A percentile compares a stretch with the other conserved stretches of the same genome.
These are phyloP conservation scores for Epinotia demarniana DNA, from an alignment of 2,888 invertebrate genomes.

Conservation along the genomic window DNA sequence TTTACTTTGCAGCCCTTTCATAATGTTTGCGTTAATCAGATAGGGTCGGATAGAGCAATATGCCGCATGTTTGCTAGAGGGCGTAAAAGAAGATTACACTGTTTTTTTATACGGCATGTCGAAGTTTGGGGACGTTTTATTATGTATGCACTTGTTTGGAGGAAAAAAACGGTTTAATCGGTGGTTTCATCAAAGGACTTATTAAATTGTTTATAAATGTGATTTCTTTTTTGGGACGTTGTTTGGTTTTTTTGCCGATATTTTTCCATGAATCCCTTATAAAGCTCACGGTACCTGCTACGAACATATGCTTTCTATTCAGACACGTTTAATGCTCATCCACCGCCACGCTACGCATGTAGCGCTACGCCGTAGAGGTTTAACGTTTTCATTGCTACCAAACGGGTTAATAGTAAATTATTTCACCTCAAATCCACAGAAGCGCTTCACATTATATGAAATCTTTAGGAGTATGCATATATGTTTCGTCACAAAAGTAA, in stretches of 20 bases:
- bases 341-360: too few relatives aligned
- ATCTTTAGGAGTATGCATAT: too few relatives aligned
- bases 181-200: neutral
- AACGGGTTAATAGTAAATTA: too few relatives aligned
- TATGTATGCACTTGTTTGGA: constrained; percentile 9
- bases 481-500: too few relatives aligned
- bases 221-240: too few relatives aligned
- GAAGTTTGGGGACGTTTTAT: constrained; percentile 23
- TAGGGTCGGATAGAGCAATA: constrained; percentile 68
- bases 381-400: too few relatives aligned
- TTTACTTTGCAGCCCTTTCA: constrained; percentile 52
- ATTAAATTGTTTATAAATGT: neutral
- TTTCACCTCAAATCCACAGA: too few relatives aligned
- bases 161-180: neutral
- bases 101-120: constrained; percentile 56
- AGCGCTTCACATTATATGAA: too few relatives aligned
- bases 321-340: too few relatives aligned
- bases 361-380: too few relatives aligned
- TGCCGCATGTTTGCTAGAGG: constrained; percentile 70
- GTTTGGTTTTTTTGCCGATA: neutral
- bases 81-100: constrained; percentile 57
- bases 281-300: too few relatives aligned
- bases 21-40: constrained; percentile 78
- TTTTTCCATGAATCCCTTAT: neutral
- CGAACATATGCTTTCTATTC: too few relatives aligned